Conservation (phyloP, 2,113 vertebrate species). For the Typhlomys cinereus region DNA sequence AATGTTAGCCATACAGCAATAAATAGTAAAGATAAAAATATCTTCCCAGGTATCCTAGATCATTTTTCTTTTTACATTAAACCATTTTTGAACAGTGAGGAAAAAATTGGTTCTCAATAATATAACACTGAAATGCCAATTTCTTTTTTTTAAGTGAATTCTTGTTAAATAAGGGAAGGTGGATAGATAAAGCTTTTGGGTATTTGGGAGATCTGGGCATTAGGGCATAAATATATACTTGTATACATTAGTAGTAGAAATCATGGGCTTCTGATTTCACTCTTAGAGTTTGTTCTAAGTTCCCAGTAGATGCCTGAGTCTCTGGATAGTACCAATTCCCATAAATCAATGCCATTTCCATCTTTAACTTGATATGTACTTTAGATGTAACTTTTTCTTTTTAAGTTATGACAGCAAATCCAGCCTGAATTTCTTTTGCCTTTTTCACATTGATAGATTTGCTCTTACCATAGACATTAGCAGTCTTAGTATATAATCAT, state of each 20-base stretch:
- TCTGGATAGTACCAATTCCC: not conserved
- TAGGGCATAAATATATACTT: not conserved
- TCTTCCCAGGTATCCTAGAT: not conserved
- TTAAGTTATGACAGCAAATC: not conserved
- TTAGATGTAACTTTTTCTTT: not conserved
- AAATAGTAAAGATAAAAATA: slow-evolving; percentile 36
- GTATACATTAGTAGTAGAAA: not conserved
- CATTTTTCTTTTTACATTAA: slow-evolving; percentile 18
- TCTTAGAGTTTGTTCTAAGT: not conserved
- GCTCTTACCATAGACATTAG: not conserved
- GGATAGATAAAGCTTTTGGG: not conserved
- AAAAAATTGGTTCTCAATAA: not conserved
- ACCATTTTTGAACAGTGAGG: not conserved
- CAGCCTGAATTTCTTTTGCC: not conserved
- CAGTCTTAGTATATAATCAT: not conserved
- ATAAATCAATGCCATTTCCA: not conserved
- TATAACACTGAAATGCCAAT: not conserved
- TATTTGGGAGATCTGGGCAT: not conserved
- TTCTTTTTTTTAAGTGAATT: slow-evolving; percentile 5
- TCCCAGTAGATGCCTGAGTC: not conserved
- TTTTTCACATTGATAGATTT: not conserved
- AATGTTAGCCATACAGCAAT: not conserved
- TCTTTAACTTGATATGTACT: not conserved
- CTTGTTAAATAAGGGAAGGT: not conserved
- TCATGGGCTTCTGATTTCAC: slow-evolving; percentile 23